Percentiles rank a stretch among this genome's conserved stretches.
These are phyloP conservation scores for Palythoa caribaeorum DNA, from an alignment of 92 coral and sea anemone genomes.

Conservation along the genomic window DNA sequence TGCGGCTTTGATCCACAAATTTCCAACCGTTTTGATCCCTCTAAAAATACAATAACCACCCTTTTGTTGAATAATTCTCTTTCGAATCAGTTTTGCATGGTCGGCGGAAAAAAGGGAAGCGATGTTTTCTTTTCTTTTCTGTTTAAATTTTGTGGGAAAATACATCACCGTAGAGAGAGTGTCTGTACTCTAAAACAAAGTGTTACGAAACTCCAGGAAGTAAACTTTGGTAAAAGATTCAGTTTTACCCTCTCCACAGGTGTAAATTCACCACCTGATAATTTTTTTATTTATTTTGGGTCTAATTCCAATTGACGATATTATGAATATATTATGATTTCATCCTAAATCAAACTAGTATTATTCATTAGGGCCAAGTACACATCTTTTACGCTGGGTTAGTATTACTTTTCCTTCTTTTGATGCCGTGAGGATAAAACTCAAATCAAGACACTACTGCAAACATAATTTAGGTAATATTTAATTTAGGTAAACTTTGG, in stretches of 20 bases:
- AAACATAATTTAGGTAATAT: background rate
- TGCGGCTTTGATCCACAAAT: constrained; percentile 10
- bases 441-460: background rate
- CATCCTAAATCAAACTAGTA: background rate
- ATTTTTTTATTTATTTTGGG: constrained; percentile 5
- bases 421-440: background rate
- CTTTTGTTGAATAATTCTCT: background rate
- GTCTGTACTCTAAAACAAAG: constrained; percentile 40
- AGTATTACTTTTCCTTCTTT: background rate
- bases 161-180: constrained; percentile 12
- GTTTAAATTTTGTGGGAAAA: constrained; percentile 22
- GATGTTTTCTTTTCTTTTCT: constrained; percentile 28
- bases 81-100: constrained; percentile 13
- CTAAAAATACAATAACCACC: background rate
- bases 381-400: constrained; percentile 5
- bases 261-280: constrained; percentile 25
- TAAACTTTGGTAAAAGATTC: constrained; percentile 14
- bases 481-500: constrained; percentile 13
- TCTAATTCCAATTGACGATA: constrained; percentile 23
- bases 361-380: constrained; percentile 4
- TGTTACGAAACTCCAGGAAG: constrained; percentile 43
- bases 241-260: constrained; percentile 43
- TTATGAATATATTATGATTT: constrained; percentile 19
- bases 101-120: constrained; percentile 37
- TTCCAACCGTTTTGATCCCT: background rate